These are phyloP conservation scores for Pachypanchax playfairii DNA, from an alignment of 2,113 vertebrate species.

Conservation along the genomic window DNA sequence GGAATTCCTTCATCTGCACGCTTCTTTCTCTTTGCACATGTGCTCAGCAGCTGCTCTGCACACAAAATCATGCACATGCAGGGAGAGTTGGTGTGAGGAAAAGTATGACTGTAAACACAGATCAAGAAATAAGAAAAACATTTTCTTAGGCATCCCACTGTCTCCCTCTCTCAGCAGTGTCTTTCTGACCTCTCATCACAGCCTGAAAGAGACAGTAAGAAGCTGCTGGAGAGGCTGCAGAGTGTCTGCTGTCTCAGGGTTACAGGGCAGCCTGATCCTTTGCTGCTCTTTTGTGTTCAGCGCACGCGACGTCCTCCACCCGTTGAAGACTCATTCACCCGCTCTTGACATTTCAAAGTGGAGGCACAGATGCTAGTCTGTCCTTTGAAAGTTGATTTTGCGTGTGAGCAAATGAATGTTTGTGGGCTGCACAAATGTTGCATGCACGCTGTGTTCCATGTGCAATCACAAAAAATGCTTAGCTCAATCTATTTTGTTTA, in stretches of 20 bases:
- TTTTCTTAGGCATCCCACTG: slow-evolving; percentile 36
- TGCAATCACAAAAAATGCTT: slow-evolving; percentile 30
- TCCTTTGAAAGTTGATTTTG: slow-evolving; percentile 39
- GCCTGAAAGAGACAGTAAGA: slow-evolving; percentile 23
- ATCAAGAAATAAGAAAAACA: slow-evolving; percentile 44
- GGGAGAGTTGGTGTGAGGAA: slow-evolving; percentile 19
- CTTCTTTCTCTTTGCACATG: slow-evolving; percentile 60
- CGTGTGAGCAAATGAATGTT: slow-evolving; percentile 23
- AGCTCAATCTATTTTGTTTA: slow-evolving; percentile 4
- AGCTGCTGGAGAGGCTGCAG: slow-evolving; percentile 20
- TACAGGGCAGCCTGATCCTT: slow-evolving; percentile 9
- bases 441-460: slow-evolving; percentile 18
- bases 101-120: slow-evolving; percentile 43
- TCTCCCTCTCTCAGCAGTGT: slow-evolving; percentile 19
- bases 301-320: slow-evolving; percentile 15
- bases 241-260: slow-evolving; percentile 16
- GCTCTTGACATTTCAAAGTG: slow-evolving; percentile 14
- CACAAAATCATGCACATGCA: slow-evolving; percentile 6
- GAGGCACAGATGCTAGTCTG: neutral
- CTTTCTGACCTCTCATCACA: slow-evolving; percentile 38
- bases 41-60: slow-evolving; percentile 65
- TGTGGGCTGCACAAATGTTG: slow-evolving; percentile 24
- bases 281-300: slow-evolving; percentile 32
- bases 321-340: slow-evolving; percentile 12
- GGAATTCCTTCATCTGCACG: slow-evolving; percentile 74